A percentile compares a stretch with the other conserved stretches of the same genome.
Conservation (phyloP, 2,888 invertebrate species). For the Parnassius orleans region DNA sequence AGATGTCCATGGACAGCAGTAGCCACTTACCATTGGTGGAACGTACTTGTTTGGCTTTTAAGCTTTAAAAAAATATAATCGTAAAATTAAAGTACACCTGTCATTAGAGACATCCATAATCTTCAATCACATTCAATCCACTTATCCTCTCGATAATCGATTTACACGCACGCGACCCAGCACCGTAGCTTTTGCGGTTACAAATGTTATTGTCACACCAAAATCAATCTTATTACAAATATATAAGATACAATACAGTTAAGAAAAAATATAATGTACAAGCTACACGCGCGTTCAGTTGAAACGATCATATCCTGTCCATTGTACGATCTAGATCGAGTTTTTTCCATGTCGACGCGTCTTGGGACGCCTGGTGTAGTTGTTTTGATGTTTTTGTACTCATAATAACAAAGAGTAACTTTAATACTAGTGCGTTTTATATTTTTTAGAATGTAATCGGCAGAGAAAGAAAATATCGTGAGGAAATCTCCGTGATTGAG, state of each 20-base stretch:
- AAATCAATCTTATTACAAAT: conserved; percentile 27
- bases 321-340: conserved; percentile 55
- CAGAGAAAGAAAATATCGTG: too few species aligned
- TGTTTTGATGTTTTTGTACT: conserved; percentile 12
- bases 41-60: too few species aligned
- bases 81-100: conserved; percentile 1
- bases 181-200: conserved; percentile 34
- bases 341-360: conserved; percentile 42
- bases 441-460: too few species aligned
- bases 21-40: too few species aligned
- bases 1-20: too few species aligned
- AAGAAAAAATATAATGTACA: conserved; percentile 27
- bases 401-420: background rate
- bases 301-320: conserved; percentile 62
- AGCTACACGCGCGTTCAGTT: conserved; percentile 49
- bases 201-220: conserved; percentile 15
- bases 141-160: conserved; percentile 58
- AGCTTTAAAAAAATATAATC: too few species aligned
- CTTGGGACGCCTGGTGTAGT: conserved; percentile 36
- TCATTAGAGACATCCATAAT: conserved; percentile 47
- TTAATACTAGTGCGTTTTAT: too few species aligned
- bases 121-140: conserved; percentile 43
- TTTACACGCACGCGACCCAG: conserved; percentile 63
- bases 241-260: background rate
- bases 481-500: too few species aligned